phyloP scores from a whole-genome alignment of 1,140 invertebrate genomes.

The Microplitis demolitor region DNA sequence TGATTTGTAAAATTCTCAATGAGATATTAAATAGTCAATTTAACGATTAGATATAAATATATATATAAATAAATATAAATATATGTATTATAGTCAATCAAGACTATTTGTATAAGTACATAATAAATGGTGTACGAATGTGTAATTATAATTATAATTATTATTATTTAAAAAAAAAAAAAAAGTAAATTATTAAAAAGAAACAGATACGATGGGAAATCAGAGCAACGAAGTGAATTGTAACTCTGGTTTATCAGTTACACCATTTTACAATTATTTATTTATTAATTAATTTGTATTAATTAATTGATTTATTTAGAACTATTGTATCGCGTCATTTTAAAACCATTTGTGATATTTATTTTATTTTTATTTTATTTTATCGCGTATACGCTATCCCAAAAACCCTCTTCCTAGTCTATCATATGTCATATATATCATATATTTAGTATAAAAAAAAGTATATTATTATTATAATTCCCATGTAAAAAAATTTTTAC shows the following conservation, averaged over 20 bases:
- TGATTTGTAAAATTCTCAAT: slow-evolving; percentile 59
- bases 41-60: slow-evolving; percentile 47
- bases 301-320: too few species aligned
- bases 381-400: slow-evolving; percentile 18
- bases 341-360: too few species aligned
- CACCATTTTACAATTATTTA: too few species aligned
- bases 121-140: slow-evolving; percentile 15
- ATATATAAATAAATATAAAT: too few species aligned
- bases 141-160: slow-evolving; percentile 21
- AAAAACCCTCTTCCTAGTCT: slow-evolving; percentile 28
- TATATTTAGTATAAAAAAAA: slow-evolving; percentile 27
- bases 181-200: background rate
- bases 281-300: too few species aligned
- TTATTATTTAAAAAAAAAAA: too few species aligned
- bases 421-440: slow-evolving; percentile 1
- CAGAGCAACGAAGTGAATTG: slow-evolving; percentile 2
- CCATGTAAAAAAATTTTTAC: background rate
- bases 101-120: slow-evolving; percentile 22
- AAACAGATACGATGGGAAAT: slow-evolving; percentile 14
- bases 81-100: background rate
- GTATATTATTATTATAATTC: background rate
- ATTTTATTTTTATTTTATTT: background rate
- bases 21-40: slow-evolving; percentile 60
- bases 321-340: too few species aligned
- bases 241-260: too few species aligned